Evolutionary conservation across 2,113 vertebrate species (phyloP), one percentile per base, ranked within the genome.

Genomic region (Illadopsis cleaveri): DNA sequence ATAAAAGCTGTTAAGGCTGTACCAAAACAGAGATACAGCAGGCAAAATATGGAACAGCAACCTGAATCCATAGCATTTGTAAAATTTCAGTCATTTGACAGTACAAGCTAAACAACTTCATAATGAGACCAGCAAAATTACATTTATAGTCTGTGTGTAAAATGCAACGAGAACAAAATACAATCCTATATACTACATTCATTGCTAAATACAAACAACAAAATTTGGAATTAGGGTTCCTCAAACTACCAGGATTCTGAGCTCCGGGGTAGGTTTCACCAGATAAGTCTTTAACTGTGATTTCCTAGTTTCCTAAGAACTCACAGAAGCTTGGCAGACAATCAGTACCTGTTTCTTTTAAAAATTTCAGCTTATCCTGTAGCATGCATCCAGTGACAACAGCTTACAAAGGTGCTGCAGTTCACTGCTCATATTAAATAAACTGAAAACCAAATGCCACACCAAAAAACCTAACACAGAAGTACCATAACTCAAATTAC

Each of bases 331-430:
- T 56, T 47, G 70, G 30, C 47, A 81, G 42, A 57, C 28, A 77
- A 44, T 25, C 24, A 71, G 8, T n/a, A 71, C 1, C 0, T 0
- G 0, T 16, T n/a, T 66, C 11, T 83, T 82, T 60, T 11, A 19
- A 86, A 83, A 86, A 58, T 13, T 16, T 54, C 66, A 89, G 35
- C 18, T 27, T 81, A 45, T 58, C 16, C 20, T 73, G 31, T 56
- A 64, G 50, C n/a, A 30, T 8, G 9, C 15, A 86, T 37, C 54
- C 62, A 89, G 54, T 8, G 7, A 77, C 31, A 51, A 51, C 3
- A 64, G 38, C 38, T 73, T 53, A 72, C 5, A 57, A 76, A 83
- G 50, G 58, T 18, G 16, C 54, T 61, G 69, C 12, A 77, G 22
- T 37, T 70, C 60, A 50, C 12, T 40, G 8, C 18, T 42, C 14